These are phyloP conservation scores for Cryptoprocta ferox DNA, from an alignment of 2,797 vertebrate species.

Conservation along the genomic window DNA sequence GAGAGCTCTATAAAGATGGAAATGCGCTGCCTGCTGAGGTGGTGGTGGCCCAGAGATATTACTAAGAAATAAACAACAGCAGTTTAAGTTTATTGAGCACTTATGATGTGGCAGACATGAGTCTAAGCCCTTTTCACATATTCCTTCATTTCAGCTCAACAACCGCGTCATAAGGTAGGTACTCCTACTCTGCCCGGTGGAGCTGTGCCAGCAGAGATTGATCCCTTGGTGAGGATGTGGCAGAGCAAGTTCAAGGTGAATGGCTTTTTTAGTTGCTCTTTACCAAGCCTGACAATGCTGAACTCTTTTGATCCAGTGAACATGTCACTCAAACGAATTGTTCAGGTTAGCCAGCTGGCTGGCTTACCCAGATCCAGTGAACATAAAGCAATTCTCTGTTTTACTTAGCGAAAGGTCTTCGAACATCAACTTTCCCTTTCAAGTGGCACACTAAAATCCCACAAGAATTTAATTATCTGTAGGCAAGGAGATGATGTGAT, in stretches of 20 bases:
- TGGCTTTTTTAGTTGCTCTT: not conserved
- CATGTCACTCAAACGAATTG: not conserved
- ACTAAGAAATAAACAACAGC: not conserved
- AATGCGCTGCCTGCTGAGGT: not conserved
- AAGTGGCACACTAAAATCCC: not conserved
- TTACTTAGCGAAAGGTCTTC: constrained; percentile 23
- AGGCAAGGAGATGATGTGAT: not conserved
- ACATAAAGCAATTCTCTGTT: not conserved
- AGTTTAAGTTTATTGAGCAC: not conserved
- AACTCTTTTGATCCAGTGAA: constrained; percentile 33
- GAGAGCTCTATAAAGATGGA: not conserved
- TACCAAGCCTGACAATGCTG: not conserved
- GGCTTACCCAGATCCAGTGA: not conserved
- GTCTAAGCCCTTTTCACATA: not conserved
- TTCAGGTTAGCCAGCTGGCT: not conserved
- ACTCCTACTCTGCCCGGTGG: fast-evolving
- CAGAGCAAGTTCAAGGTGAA: not conserved
- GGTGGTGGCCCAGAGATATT: not conserved
- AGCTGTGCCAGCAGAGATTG: not conserved
- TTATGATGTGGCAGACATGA: fast-evolving
- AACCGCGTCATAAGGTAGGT: not conserved
- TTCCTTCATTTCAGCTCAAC: not conserved
- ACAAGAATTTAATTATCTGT: constrained; percentile 59
- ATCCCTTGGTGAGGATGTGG: not conserved
- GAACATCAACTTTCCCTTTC: constrained; percentile 26